Evolutionary conservation across 2,797 vertebrate species (phyloP).

Genomic region (Chiropotes sagulatus): DNA sequence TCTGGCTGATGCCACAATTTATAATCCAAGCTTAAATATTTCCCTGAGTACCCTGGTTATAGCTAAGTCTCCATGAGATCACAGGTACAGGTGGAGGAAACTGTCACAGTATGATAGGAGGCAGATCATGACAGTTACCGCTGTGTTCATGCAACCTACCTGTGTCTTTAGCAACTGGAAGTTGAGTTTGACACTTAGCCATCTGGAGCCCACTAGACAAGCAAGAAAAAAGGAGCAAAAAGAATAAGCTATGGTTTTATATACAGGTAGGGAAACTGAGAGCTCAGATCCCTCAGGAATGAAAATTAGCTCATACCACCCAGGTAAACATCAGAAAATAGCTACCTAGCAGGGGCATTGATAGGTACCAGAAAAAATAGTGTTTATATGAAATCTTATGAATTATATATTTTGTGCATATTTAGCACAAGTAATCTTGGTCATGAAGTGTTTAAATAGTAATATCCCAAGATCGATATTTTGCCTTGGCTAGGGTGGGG

Average conservation of each 20-base stretch:
- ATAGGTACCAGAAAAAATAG: background rate
- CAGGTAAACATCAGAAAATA: background rate
- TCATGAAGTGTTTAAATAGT: constrained; percentile 12
- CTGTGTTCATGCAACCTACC: background rate
- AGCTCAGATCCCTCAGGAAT: background rate
- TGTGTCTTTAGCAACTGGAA: background rate
- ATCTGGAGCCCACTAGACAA: background rate
- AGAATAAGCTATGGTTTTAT: background rate
- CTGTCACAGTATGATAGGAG: background rate
- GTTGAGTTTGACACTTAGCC: background rate
- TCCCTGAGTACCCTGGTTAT: background rate
- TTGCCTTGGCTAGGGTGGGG: background rate
- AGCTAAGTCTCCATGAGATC: background rate
- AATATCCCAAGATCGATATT: background rate
- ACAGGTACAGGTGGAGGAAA: background rate
- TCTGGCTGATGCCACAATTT: background rate
- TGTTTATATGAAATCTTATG: constrained; percentile 10
- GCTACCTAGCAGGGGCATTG: background rate
- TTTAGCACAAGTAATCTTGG: constrained; percentile 14
- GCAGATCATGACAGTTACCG: background rate
- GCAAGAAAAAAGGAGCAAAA: background rate
- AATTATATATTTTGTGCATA: constrained; percentile 33
- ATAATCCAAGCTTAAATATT: background rate
- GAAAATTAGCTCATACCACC: background rate
- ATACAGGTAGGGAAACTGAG: background rate